Percentiles rank a stretch among this genome's conserved stretches.
Conservation (phyloP, 2,888 invertebrate species). For the Ophioninae sp. region DNA sequence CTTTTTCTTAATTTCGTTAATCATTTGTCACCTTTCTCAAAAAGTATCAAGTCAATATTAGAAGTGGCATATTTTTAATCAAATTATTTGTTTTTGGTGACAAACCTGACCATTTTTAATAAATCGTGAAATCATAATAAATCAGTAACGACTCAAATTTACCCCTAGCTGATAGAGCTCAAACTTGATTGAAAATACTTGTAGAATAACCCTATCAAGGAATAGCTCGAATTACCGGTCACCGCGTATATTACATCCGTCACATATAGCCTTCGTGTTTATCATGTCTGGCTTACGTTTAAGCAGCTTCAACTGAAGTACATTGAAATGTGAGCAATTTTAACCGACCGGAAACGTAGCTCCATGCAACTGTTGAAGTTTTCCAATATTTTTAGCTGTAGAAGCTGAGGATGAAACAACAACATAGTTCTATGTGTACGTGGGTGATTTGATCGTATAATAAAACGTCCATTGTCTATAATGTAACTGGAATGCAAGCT, state of each 20-base stretch:
- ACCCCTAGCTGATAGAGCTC: too few species aligned
- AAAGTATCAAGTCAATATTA: too few species aligned
- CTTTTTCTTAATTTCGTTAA: too few species aligned
- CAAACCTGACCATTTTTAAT: too few species aligned
- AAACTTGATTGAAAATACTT: too few species aligned
- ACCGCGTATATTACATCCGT: background rate
- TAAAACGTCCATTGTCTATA: background rate
- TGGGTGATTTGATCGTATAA: background rate
- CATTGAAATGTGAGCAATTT: background rate
- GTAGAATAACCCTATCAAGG: too few species aligned
- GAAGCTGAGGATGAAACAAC: background rate
- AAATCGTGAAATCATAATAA: too few species aligned
- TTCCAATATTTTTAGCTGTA: slow-evolving; percentile 4
- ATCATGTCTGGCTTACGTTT: background rate
- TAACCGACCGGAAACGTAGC: background rate
- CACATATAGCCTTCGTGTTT: background rate
- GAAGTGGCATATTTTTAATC: too few species aligned
- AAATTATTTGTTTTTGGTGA: too few species aligned
- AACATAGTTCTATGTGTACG: background rate
- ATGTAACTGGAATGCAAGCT: background rate
- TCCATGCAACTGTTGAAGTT: background rate
- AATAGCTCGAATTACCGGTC: too few species aligned
- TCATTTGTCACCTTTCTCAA: too few species aligned
- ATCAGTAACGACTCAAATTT: too few species aligned
- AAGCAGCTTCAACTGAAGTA: background rate